phyloP scores from a whole-genome alignment of 2,113 vertebrate species.

The Gymnarchus niloticus region DNA sequence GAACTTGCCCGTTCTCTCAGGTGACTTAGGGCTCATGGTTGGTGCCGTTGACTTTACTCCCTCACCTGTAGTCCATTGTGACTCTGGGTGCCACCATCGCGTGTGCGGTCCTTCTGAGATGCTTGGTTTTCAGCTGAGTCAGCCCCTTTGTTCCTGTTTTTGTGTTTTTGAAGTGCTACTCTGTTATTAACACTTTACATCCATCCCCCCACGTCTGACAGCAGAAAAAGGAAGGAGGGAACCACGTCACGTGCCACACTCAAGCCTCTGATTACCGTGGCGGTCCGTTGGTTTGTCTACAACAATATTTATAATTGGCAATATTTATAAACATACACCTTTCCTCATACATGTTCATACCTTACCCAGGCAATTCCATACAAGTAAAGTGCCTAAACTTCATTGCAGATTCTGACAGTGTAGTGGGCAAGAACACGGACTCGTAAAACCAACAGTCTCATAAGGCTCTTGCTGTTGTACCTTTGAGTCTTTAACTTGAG shows the following conservation, averaged over 20 bases:
- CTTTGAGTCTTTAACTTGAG: no score
- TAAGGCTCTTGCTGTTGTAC: not conserved
- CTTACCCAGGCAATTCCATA: not conserved
- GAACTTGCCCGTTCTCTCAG: not conserved
- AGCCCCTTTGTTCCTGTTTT: not conserved
- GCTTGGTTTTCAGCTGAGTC: not conserved
- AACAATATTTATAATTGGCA: not conserved
- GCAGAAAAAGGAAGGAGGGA: not conserved
- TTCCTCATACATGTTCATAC: not conserved
- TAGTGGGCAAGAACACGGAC: not conserved
- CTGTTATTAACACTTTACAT: no score
- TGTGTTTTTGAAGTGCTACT: no score
- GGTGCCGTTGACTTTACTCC: conserved; percentile 40
- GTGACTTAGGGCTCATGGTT: conserved; percentile 41
- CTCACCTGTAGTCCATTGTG: conserved; percentile 48
- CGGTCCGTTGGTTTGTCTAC: not conserved
- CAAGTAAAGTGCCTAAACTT: not conserved
- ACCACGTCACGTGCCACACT: not conserved
- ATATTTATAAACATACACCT: not conserved
- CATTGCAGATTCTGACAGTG: no score
- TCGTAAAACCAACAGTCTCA: not conserved
- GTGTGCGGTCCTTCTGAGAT: not conserved
- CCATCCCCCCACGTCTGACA: not conserved
- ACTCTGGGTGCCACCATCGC: conserved; percentile 53
- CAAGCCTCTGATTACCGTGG: not conserved